Percentiles rank a stretch among this genome's conserved stretches.
These are phyloP conservation scores for Mythimna impura DNA, from an alignment of 2,888 invertebrate genomes.

Conservation along the genomic window DNA sequence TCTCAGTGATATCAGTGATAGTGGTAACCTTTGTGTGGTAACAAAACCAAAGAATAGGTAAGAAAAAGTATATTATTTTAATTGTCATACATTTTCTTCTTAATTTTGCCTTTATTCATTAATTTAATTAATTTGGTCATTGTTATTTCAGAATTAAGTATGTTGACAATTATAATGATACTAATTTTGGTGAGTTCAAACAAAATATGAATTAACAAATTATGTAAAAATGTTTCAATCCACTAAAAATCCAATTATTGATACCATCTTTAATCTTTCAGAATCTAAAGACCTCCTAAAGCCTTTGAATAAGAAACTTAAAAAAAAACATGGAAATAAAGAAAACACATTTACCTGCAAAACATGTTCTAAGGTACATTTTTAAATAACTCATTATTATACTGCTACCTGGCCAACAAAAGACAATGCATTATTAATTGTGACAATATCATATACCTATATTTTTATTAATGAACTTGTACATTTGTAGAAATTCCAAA, in stretches of 20 bases:
- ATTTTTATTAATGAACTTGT: not conserved
- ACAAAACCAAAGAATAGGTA: slow-evolving; percentile 52
- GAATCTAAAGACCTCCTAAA: slow-evolving; percentile 30
- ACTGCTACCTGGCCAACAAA: no score
- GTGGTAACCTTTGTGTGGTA: slow-evolving; percentile 63
- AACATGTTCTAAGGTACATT: slow-evolving; percentile 70
- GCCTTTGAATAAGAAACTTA: slow-evolving; percentile 22
- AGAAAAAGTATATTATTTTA: slow-evolving; percentile 55
- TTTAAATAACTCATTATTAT: not conserved
- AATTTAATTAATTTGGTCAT: not conserved
- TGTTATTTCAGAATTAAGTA: slow-evolving; percentile 63
- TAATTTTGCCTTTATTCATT: not conserved
- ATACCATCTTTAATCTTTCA: slow-evolving; percentile 35
- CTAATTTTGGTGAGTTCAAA: slow-evolving; percentile 54
- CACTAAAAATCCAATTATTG: not conserved
- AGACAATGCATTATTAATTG: no score
- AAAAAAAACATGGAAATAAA: slow-evolving; percentile 33
- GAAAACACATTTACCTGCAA: slow-evolving; percentile 60
- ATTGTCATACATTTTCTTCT: not conserved
- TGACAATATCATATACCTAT: not conserved
- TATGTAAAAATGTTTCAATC: not conserved
- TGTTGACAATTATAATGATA: slow-evolving; percentile 39
- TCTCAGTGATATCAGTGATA: slow-evolving; percentile 62
- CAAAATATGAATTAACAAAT: not conserved
- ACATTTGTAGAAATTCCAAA: slow-evolving; percentile 77